Conservation (phyloP, 2,113 vertebrate species). For the Platichthys stellatus region DNA sequence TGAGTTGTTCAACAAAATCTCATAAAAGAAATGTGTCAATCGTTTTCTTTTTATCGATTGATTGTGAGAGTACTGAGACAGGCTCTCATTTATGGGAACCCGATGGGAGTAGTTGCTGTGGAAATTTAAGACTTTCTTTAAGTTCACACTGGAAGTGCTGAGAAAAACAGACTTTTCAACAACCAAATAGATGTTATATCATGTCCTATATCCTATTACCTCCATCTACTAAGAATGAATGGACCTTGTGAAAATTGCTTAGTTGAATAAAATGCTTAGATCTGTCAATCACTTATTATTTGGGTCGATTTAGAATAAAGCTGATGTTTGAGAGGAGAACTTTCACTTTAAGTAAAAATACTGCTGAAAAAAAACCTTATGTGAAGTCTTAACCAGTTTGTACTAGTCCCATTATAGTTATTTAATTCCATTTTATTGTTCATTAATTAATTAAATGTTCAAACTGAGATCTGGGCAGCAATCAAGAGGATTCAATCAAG, state of each 20-base stretch:
- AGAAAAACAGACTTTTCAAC: background rate
- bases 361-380: background rate
- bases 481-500: slow-evolving; percentile 3
- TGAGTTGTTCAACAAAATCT: background rate
- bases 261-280: too few relatives aligned
- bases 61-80: too few relatives aligned
- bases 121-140: too few relatives aligned
- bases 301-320: background rate
- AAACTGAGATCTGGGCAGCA: background rate
- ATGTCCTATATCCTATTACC: too few relatives aligned
- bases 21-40: background rate
- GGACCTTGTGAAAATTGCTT: background rate
- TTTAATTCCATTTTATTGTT: too few relatives aligned
- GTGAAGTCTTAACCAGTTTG: background rate
- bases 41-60: background rate
- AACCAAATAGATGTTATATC: background rate
- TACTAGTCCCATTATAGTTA: background rate
- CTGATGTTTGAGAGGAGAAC: background rate
- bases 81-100: too few relatives aligned
- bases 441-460: background rate
- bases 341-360: background rate
- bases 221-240: background rate
- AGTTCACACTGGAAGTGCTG: background rate
- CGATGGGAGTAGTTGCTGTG: too few relatives aligned
- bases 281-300: too few relatives aligned